These are phyloP conservation scores for Charanyca ferruginea DNA, from an alignment of 2,888 invertebrate species.

Conservation along the genomic window DNA sequence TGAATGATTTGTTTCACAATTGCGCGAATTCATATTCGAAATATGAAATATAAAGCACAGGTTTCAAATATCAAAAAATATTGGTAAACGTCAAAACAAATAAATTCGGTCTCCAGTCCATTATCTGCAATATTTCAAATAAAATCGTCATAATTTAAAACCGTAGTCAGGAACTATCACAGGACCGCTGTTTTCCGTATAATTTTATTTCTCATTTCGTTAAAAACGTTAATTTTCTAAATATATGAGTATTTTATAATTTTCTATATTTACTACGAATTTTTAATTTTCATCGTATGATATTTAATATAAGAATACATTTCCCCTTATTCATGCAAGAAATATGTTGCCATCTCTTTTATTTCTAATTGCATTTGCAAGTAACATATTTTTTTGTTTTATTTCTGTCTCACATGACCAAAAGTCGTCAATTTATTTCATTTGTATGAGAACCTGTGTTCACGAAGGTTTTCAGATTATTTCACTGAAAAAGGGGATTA, in stretches of 20 bases:
- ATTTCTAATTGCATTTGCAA: neutral
- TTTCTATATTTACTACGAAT: conserved; percentile 41
- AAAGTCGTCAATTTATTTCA: neutral
- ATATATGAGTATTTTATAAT: conserved; percentile 55
- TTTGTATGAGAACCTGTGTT: neutral
- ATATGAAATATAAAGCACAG: no score
- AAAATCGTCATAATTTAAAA: conserved; percentile 39
- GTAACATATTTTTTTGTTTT: no score
- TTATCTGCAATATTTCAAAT: neutral
- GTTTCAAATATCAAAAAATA: neutral
- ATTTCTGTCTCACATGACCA: no score
- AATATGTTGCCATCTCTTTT: neutral
- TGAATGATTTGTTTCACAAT: neutral
- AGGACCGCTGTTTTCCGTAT: conserved; percentile 49
- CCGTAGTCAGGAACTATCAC: conserved; percentile 57
- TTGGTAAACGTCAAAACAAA: neutral
- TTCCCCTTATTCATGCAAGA: neutral
- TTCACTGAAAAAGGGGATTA: conserved; percentile 16
- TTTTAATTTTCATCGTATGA: conserved; percentile 41
- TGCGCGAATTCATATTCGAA: no score
- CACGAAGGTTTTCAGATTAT: no score
- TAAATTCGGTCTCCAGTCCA: neutral
- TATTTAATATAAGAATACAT: conserved; percentile 42
- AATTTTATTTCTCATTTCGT: conserved; percentile 35
- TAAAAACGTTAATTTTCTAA: conserved; percentile 49